A percentile compares a stretch with the other conserved stretches of the same genome.
phyloP scores from a whole-genome alignment of 2,797 vertebrate species.

The Poeciliopsis paucimaculata region DNA sequence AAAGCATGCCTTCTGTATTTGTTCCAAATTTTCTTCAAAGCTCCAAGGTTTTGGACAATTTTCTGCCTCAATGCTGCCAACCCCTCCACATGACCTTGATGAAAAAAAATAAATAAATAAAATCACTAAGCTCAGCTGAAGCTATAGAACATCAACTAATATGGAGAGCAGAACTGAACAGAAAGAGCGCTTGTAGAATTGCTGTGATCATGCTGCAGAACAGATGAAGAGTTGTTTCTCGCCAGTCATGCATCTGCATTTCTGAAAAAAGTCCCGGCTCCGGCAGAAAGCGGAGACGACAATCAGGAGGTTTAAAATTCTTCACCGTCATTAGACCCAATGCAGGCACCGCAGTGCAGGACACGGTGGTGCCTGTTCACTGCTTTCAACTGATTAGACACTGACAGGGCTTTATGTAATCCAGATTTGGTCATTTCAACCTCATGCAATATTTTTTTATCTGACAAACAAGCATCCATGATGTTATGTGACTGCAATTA shows the following conservation, averaged over 20 bases:
- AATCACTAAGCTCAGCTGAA: slow-evolving; percentile 3
- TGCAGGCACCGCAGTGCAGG: slow-evolving; percentile 21
- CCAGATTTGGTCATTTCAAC: slow-evolving; percentile 67
- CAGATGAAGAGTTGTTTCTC: slow-evolving; percentile 10
- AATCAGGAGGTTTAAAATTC: slow-evolving; percentile 37
- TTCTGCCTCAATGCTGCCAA: slow-evolving; percentile 5
- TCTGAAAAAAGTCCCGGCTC: slow-evolving; percentile 7
- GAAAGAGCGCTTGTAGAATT: slow-evolving; percentile 7
- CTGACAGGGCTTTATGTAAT: slow-evolving; percentile 72
- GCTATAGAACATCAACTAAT: slow-evolving; percentile 10
- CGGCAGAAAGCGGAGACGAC: slow-evolving; percentile 32
- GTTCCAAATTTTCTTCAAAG: slow-evolving; percentile 4
- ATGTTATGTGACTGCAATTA: slow-evolving; percentile 39
- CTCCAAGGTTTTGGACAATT: neutral
- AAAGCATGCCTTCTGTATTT: slow-evolving; percentile 5
- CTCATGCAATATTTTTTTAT: slow-evolving; percentile 30
- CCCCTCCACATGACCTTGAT: slow-evolving; percentile 1
- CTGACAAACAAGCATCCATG: slow-evolving; percentile 12
- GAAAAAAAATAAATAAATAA: slow-evolving; percentile 2
- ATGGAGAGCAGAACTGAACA: neutral
- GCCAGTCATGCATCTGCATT: neutral
- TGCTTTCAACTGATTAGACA: slow-evolving; percentile 74
- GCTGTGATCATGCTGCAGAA: slow-evolving; percentile 27
- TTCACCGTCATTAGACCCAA: slow-evolving; percentile 42
- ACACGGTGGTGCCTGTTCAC: slow-evolving; percentile 41